Evolutionary conservation across 2,797 vertebrate genomes (phyloP).

Genomic region (Leptodactylus fallax): DNA sequence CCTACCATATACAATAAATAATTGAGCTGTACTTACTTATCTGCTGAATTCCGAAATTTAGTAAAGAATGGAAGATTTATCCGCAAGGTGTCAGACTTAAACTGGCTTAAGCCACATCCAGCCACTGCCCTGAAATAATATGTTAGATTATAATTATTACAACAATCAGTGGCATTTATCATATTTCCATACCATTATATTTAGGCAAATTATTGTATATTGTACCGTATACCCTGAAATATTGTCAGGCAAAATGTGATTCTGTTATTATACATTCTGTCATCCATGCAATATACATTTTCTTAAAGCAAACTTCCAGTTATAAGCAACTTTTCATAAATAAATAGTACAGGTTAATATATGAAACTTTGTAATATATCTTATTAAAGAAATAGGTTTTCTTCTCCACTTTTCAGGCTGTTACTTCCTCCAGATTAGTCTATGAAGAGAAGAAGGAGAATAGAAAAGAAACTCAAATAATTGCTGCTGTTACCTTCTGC

Average conservation of each 20-base stretch:
- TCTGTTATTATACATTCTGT: background rate
- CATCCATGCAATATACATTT: background rate
- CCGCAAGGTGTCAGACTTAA: slow-evolving; percentile 65
- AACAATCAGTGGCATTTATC: slow-evolving; percentile 19
- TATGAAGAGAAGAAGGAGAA: too few species aligned
- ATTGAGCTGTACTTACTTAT: slow-evolving; percentile 57
- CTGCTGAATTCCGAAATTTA: slow-evolving; percentile 69
- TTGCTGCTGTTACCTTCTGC: too few species aligned
- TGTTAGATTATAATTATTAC: slow-evolving; percentile 48
- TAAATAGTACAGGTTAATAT: too few species aligned
- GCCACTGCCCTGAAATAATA: slow-evolving; percentile 67
- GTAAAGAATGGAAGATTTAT: slow-evolving; percentile 61
- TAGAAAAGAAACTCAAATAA: too few species aligned
- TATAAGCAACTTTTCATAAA: too few species aligned
- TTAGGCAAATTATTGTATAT: too few species aligned
- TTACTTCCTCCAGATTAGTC: too few species aligned
- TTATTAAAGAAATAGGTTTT: too few species aligned
- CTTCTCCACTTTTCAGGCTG: too few species aligned
- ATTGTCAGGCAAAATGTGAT: background rate
- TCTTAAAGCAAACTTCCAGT: background rate
- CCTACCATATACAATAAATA: background rate
- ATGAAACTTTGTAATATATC: too few species aligned
- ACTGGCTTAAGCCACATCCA: slow-evolving; percentile 68
- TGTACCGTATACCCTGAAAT: background rate
- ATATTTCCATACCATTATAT: background rate